Conservation (phyloP, 2,888 invertebrate species). For the Dorcus hopei region DNA sequence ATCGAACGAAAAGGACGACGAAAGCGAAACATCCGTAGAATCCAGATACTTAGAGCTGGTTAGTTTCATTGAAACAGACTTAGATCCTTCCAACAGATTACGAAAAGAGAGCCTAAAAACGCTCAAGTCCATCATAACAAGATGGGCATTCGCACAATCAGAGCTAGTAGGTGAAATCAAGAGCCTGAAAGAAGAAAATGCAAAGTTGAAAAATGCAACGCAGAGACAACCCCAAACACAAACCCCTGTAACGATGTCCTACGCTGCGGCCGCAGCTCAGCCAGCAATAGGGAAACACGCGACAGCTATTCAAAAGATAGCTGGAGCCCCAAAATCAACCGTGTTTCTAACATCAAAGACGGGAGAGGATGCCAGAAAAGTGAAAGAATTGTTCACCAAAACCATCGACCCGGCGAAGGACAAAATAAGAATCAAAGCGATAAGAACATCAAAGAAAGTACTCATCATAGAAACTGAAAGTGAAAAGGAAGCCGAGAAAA, state of each 20-base stretch:
- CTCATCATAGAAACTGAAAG: not conserved
- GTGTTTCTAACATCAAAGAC: not conserved
- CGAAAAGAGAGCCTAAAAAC: not conserved
- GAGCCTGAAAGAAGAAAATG: not conserved
- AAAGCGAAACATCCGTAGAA: not conserved
- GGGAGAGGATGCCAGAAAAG: not conserved
- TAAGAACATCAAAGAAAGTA: not conserved
- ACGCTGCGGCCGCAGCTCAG: not conserved
- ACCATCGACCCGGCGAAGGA: conserved; percentile 1
- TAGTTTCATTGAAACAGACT: not conserved
- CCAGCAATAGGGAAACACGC: not conserved
- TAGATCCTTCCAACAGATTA: not conserved
- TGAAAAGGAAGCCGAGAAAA: not conserved
- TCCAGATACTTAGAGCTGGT: not conserved
- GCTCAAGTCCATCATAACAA: not conserved
- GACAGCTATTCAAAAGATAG: not conserved
- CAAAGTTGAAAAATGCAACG: not conserved
- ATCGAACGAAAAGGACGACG: too few species aligned
- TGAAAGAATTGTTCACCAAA: not conserved
- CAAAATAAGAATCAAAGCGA: not conserved
- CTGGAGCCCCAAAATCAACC: not conserved
- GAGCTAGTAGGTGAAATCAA: not conserved
- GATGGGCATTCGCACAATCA: not conserved
- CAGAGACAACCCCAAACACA: too few species aligned
- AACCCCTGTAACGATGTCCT: too few species aligned